These are phyloP conservation scores for Thaleichthys pacificus DNA, from an alignment of 2,797 vertebrate species.

Conservation along the genomic window DNA sequence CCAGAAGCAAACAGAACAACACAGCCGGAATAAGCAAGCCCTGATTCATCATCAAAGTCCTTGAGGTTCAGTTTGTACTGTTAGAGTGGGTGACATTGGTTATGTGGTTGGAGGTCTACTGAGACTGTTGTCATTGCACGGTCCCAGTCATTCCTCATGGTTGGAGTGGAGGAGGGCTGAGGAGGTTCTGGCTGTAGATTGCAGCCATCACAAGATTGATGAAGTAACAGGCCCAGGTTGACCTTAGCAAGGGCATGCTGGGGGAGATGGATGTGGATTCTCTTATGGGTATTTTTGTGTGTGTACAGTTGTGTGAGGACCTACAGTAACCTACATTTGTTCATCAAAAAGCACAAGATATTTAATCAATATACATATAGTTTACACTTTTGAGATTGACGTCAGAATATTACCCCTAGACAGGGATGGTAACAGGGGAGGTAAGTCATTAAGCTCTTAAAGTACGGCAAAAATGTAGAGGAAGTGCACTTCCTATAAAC, in stretches of 20 bases:
- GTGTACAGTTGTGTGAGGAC: not conserved
- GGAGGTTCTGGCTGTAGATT: not conserved
- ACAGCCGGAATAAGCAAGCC: not conserved
- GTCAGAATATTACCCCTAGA: no score
- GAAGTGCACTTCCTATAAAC: not conserved
- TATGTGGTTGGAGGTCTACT: not conserved
- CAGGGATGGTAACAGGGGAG: no score
- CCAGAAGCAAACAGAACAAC: not conserved
- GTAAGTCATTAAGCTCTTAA: no score
- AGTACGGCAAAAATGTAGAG: no score
- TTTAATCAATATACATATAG: no score
- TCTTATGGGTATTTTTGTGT: not conserved
- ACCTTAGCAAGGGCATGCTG: not conserved
- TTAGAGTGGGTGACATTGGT: not conserved
- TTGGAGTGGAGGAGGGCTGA: not conserved
- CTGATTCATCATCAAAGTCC: not conserved
- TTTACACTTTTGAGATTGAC: no score
- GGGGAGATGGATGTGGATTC: not conserved
- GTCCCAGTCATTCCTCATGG: not conserved
- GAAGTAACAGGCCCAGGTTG: not conserved
- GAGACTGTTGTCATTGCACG: not conserved
- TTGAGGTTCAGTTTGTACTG: not conserved
- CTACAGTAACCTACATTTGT: no score
- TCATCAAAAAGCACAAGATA: no score
- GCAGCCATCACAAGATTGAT: constrained; percentile 1